Conservation (phyloP, 2,797 vertebrate species). For the Myotis planiceps region DNA sequence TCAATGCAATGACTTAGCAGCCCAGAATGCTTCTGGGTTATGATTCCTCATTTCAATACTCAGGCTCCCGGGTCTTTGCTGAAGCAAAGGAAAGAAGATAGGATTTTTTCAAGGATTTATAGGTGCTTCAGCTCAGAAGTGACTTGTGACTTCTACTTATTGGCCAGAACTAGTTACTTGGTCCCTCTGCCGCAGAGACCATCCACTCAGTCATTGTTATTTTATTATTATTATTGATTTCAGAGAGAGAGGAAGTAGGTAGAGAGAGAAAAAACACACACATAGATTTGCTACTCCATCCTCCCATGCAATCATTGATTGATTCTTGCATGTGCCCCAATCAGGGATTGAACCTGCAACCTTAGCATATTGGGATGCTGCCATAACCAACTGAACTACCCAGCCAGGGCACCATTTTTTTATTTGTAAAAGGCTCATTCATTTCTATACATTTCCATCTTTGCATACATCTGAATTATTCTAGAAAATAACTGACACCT, state of each 20-base stretch:
- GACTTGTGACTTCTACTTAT: neutral
- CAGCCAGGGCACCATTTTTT: neutral
- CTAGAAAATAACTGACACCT: neutral
- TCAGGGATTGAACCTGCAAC: too few relatives aligned
- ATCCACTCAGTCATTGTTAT: neutral
- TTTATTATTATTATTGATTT: too few relatives aligned
- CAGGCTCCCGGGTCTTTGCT: neutral
- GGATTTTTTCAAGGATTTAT: neutral
- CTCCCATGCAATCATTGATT: too few relatives aligned
- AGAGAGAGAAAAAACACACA: too few relatives aligned
- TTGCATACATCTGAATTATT: conserved; percentile 2
- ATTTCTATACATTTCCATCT: neutral
- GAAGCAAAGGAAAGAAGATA: neutral
- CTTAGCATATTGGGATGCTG: too few relatives aligned
- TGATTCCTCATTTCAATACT: neutral
- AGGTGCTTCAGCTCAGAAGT: neutral
- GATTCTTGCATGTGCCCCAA: too few relatives aligned
- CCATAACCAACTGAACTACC: too few relatives aligned
- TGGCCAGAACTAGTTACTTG: neutral
- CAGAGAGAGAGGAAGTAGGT: too few relatives aligned
- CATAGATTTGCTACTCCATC: too few relatives aligned
- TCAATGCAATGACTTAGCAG: neutral
- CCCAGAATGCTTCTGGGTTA: neutral
- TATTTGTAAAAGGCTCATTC: neutral
- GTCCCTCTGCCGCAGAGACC: neutral